phyloP scores from a whole-genome alignment of 1,140 invertebrate genomes.

The Orchesella cincta region DNA sequence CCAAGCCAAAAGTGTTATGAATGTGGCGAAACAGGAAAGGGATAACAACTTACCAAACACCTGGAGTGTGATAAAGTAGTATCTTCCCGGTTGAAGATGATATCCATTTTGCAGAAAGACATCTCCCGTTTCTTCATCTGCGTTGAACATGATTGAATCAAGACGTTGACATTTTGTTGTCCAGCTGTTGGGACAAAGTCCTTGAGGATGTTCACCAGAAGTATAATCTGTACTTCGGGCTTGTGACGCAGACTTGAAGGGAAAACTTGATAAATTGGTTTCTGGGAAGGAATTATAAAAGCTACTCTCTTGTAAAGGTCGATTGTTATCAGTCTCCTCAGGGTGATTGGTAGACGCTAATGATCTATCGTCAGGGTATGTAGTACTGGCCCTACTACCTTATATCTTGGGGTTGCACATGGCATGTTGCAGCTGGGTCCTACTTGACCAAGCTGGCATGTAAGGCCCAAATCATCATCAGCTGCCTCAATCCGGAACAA shows the following conservation, averaged over 20 bases:
- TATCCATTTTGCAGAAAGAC: conserved; percentile 48
- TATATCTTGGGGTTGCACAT: conserved; percentile 51
- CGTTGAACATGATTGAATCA: conserved; percentile 39
- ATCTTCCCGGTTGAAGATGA: conserved; percentile 40
- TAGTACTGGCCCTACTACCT: conserved; percentile 40
- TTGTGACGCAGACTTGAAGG: background rate
- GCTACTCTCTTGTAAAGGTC: conserved; percentile 25
- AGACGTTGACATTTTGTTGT: conserved; percentile 1
- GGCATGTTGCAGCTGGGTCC: conserved; percentile 51
- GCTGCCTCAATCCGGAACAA: conserved; percentile 51
- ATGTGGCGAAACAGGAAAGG: too few species aligned
- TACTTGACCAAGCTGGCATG: conserved; percentile 53
- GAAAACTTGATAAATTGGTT: conserved; percentile 14
- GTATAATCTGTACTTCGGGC: background rate
- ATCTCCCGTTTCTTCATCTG: conserved; percentile 52
- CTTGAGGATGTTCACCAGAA: background rate
- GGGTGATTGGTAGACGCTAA: conserved; percentile 20
- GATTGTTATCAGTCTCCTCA: conserved; percentile 29
- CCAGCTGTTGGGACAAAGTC: background rate
- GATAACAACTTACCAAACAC: conserved; percentile 49
- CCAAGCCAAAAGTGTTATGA: too few species aligned
- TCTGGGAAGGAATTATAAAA: conserved; percentile 23
- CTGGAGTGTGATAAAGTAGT: conserved; percentile 48
- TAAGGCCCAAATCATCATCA: conserved; percentile 53
- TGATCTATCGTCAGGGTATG: conserved; percentile 22